Evolutionary conservation across 2,797 vertebrate species (phyloP).

Genomic region (Telmatherina bonti): DNA sequence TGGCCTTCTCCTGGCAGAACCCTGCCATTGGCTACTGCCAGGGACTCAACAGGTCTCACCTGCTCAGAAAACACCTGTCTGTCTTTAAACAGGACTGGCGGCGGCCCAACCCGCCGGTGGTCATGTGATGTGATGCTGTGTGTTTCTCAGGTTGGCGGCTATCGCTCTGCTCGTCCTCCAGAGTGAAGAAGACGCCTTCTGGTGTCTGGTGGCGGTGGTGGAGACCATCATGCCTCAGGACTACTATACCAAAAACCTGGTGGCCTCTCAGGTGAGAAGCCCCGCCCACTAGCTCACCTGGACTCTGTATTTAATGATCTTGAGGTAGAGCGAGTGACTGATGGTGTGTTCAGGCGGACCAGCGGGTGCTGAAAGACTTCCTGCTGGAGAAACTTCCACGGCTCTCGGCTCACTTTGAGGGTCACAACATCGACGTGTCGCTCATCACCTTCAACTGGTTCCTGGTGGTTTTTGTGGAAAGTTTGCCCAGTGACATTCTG

Average conservation of each 20-base stretch:
- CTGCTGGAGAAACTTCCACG: slow-evolving; percentile 91
- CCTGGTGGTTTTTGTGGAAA: slow-evolving; percentile 93
- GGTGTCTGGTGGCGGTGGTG: slow-evolving; percentile 92
- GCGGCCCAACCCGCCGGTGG: too few species aligned
- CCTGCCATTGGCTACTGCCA: slow-evolving; percentile 93
- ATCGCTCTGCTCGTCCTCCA: slow-evolving; percentile 90
- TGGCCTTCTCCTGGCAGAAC: slow-evolving; percentile 96
- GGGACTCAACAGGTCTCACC: slow-evolving; percentile 90
- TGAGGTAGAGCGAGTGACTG: background rate
- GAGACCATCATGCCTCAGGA: slow-evolving; percentile 92
- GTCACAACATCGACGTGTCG: slow-evolving; percentile 87
- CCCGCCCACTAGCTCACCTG: background rate
- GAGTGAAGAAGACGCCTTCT: slow-evolving; percentile 93
- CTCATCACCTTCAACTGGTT: slow-evolving; percentile 97
- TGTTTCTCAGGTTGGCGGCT: slow-evolving; percentile 87
- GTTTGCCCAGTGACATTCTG: slow-evolving; percentile 90
- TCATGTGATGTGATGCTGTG: background rate
- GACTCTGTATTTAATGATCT: background rate
- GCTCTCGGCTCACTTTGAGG: slow-evolving; percentile 87
- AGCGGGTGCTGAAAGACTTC: slow-evolving; percentile 94
- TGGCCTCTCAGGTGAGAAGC: slow-evolving; percentile 87
- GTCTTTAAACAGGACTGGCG: too few species aligned
- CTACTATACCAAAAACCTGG: slow-evolving; percentile 92
- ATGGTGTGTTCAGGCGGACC: slow-evolving; percentile 86
- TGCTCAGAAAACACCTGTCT: background rate